A percentile compares a stretch with the other conserved stretches of the same genome.
Conservation (phyloP, 2,888 invertebrate species). For the Agonopterix arenella region DNA sequence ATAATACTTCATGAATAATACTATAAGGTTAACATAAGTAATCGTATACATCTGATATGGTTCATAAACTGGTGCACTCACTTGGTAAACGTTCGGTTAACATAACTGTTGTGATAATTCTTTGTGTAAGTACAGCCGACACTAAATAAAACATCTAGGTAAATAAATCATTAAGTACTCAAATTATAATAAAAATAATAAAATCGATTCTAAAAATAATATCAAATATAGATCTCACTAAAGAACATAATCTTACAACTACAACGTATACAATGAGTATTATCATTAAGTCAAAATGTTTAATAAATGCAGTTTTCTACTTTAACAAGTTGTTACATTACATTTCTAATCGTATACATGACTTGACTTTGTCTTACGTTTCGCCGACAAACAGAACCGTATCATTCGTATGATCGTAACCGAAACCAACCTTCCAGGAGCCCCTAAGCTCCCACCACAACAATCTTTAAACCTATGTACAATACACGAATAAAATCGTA, state of each 20-base stretch:
- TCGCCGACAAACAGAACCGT: conserved; percentile 44
- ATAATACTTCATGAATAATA: conserved; percentile 74
- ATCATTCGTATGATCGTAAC: conserved; percentile 43
- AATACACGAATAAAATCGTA: conserved; percentile 68
- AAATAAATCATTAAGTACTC: conserved; percentile 37
- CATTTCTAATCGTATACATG: conserved; percentile 65
- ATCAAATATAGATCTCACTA: conserved; percentile 54
- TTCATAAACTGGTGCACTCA: conserved; percentile 30
- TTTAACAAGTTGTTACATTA: conserved; percentile 56
- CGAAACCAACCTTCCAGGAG: conserved; percentile 48
- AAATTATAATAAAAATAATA: conserved; percentile 33
- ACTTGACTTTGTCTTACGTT: conserved; percentile 48
- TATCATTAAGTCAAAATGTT: conserved; percentile 60
- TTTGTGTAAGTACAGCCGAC: conserved; percentile 42
- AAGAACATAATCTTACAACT: conserved; percentile 57
- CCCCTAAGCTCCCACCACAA: conserved; percentile 35
- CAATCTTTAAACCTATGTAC: conserved; percentile 55
- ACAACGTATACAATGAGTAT: conserved; percentile 74
- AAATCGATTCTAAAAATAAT: conserved; percentile 37
- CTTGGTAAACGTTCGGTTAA: conserved; percentile 48
- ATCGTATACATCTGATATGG: conserved; percentile 62
- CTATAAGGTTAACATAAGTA: conserved; percentile 61
- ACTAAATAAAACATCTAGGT: conserved; percentile 14
- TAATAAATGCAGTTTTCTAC: conserved; percentile 68
- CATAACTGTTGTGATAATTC: conserved; percentile 32